Evolutionary conservation across 2,888 invertebrate genomes (phyloP), one percentile per base, ranked within the genome.

Genomic region (Diaphora mendica): DNA sequence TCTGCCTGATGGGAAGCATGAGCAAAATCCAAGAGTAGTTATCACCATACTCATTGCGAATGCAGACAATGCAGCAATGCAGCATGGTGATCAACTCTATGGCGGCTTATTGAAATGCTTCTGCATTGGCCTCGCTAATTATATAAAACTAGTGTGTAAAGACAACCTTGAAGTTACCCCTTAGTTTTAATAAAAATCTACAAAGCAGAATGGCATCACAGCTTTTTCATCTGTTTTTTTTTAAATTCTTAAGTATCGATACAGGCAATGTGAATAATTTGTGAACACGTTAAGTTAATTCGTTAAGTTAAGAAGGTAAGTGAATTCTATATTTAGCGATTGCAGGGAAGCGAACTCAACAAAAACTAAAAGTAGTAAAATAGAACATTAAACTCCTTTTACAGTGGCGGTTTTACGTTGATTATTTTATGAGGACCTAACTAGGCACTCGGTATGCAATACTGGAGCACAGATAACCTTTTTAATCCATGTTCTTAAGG

Each of bases 401-500:
- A 42, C 68, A 66, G 77, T 72, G 33, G 72, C 71, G 74, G 76
- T 72, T 81, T 71, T 23, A 2, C 44, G 51, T 65, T 82, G 81
- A 74, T 81, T 82, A 77, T 82, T 82, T 82, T 81, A 82, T 79
- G 83, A 78, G 81, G 73, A 75, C 78, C 81, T 78, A 81, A 82
- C 74, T 79, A 77, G 72, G 68, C 74, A 35, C 74, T 76, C 73
- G 81, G 78, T 81, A 77, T 72, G 75, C 74, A 75, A 70, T 71
- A 72, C 73, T 75, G 66, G 59, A 15, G 72, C 75, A 44, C 68
- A 68, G 71, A 81, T 74, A 73, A 74, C 68, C 77, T 75, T 68
- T 79, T 81, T 68, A 73, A 73, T 79, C 77, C 70, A 75, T 71
- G 70, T 76, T 77, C 77, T 78, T 70, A 75, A 75, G 64, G 68